These are phyloP conservation scores for Rhabdomys dilectus DNA, from an alignment of 2,113 vertebrate species.

Conservation along the genomic window DNA sequence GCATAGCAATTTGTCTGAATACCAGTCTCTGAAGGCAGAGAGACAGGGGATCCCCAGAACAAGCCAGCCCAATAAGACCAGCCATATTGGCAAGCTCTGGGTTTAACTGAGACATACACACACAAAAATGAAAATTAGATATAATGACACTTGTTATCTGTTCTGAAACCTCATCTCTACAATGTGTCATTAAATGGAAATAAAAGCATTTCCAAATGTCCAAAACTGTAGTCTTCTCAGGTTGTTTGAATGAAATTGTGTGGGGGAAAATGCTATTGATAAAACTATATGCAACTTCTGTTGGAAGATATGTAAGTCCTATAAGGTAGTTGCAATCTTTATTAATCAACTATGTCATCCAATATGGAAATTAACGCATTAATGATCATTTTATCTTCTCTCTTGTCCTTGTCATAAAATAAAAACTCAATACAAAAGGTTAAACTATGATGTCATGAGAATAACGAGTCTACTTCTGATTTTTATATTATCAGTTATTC, in stretches of 20 bases:
- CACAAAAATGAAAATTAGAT: neutral
- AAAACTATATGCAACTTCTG: neutral
- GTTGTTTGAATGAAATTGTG: neutral
- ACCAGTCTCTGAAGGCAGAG: neutral
- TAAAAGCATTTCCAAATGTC: conserved; percentile 4
- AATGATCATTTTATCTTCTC: neutral
- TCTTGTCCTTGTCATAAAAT: neutral
- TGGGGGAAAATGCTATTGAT: neutral
- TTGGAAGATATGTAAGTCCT: neutral
- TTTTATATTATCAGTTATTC: neutral
- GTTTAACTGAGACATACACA: neutral
- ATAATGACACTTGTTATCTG: neutral
- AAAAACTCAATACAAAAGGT: neutral
- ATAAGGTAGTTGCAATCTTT: neutral
- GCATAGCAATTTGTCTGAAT: neutral
- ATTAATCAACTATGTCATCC: neutral
- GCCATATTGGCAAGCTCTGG: neutral
- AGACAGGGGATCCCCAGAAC: neutral
- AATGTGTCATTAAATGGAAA: conserved; percentile 14
- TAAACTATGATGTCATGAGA: neutral
- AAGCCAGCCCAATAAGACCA: neutral
- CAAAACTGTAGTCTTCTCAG: neutral
- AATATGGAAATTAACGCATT: neutral
- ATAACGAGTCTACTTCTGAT: conserved; percentile 21
- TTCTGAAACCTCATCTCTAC: neutral